These are phyloP conservation scores for Hypolimnas misippus DNA, from an alignment of 2,888 invertebrate species.

Conservation along the genomic window DNA sequence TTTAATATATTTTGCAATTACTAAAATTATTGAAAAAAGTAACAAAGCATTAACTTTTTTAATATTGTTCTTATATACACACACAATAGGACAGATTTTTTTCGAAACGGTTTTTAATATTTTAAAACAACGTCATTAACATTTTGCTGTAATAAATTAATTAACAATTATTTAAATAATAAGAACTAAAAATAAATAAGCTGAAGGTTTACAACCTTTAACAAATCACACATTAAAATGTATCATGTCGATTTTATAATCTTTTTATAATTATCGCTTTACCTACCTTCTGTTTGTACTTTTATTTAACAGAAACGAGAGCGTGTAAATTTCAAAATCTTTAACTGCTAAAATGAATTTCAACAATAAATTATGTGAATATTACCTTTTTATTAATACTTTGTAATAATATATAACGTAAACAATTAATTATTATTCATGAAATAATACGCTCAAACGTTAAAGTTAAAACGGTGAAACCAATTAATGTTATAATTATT, in stretches of 20 bases:
- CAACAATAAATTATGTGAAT: too few species aligned
- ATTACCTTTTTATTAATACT: too few species aligned
- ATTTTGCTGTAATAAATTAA: slow-evolving; percentile 19
- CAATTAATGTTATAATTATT: neutral
- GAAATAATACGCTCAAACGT: neutral
- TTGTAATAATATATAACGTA: neutral
- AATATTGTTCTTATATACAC: neutral
- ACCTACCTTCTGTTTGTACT: neutral
- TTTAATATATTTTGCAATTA: slow-evolving; percentile 2
- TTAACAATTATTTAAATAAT: slow-evolving; percentile 15
- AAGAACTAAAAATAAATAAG: slow-evolving; percentile 12
- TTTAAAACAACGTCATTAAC: slow-evolving; percentile 14
- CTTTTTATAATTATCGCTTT: neutral
- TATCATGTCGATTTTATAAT: neutral
- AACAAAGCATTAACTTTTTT: neutral
- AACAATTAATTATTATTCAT: neutral
- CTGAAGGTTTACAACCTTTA: neutral
- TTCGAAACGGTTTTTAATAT: neutral
- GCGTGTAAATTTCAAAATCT: neutral
- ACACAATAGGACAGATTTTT: neutral
- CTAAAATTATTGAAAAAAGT: neutral
- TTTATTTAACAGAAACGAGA: neutral
- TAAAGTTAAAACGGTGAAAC: slow-evolving; percentile 4
- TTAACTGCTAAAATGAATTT: neutral
- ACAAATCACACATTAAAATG: slow-evolving; percentile 11